Conservation (phyloP, 53 echinoderm and acorn worm genomes). For the Paracentrotus lividus region DNA sequence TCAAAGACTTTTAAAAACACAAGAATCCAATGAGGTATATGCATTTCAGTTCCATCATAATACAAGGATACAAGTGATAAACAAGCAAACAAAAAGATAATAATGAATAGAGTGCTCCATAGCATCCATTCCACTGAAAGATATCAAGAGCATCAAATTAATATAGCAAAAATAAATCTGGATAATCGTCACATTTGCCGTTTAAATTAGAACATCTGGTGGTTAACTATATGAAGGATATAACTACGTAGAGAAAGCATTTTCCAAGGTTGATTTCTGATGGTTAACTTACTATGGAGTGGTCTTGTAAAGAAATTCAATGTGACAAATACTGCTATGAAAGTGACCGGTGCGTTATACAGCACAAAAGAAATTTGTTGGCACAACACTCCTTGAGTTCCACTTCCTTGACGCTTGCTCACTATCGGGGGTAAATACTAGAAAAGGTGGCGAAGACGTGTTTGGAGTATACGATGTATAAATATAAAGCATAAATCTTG, state of each 20-base stretch:
- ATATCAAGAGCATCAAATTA: neutral
- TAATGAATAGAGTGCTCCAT: neutral
- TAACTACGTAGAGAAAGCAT: too few species aligned
- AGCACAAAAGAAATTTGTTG: neutral
- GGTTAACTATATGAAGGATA: too few species aligned
- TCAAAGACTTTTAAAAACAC: constrained; percentile 12
- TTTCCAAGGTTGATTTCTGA: too few species aligned
- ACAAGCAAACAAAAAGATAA: neutral
- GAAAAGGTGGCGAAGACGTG: neutral
- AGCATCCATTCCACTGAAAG: constrained; percentile 5
- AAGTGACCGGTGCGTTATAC: neutral
- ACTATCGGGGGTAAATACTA: neutral
- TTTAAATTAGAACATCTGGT: neutral
- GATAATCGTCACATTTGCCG: constrained; percentile 5
- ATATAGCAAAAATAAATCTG: constrained; percentile 47
- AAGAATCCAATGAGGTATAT: constrained; percentile 36
- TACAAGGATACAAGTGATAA: neutral
- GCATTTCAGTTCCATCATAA: constrained; percentile 34
- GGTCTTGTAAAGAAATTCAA: neutral
- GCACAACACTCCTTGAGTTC: neutral
- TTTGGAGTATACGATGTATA: neutral
- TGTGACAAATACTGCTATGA: neutral
- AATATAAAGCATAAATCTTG: constrained; percentile 7
- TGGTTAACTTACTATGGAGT: constrained; percentile 8
- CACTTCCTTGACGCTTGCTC: neutral